phyloP scores from a whole-genome alignment of 2,888 invertebrate genomes.

The Ophion obscuratus region DNA sequence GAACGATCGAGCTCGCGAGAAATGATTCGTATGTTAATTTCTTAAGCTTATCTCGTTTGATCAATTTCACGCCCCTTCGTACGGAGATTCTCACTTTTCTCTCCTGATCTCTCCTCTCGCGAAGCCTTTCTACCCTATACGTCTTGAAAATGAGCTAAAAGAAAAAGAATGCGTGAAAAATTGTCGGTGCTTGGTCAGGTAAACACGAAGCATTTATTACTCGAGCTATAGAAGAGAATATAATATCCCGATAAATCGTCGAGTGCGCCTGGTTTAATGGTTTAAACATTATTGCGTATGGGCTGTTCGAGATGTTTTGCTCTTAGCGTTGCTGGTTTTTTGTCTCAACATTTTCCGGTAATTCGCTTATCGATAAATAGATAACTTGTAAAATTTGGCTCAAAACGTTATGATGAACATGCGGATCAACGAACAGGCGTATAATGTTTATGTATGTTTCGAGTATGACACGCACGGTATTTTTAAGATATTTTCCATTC shows the following conservation, averaged over 20 bases:
- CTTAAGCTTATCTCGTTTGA: slow-evolving; percentile 57
- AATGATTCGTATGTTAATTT: slow-evolving; percentile 61
- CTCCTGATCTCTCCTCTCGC: neutral
- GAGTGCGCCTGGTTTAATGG: slow-evolving; percentile 47
- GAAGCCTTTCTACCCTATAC: slow-evolving; percentile 3
- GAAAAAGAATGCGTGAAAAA: slow-evolving; percentile 44
- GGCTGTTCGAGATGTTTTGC: neutral
- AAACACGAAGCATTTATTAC: slow-evolving; percentile 58
- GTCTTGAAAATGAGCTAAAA: slow-evolving; percentile 41
- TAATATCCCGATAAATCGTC: slow-evolving; percentile 59
- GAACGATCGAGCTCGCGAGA: slow-evolving; percentile 31
- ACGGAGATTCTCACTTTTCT: slow-evolving; percentile 37
- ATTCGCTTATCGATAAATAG: too few species aligned
- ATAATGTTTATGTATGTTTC: too few species aligned
- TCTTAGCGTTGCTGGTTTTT: too few species aligned
- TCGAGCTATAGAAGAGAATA: slow-evolving; percentile 12
- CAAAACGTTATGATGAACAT: too few species aligned
- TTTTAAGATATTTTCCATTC: too few species aligned
- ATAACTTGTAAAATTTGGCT: too few species aligned
- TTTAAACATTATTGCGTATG: slow-evolving; percentile 42
- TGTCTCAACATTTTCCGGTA: too few species aligned
- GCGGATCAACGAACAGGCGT: too few species aligned
- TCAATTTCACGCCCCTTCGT: slow-evolving; percentile 62
- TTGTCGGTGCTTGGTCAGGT: slow-evolving; percentile 42
- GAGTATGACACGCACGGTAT: too few species aligned